These are phyloP conservation scores for Linnaemya tessellans DNA, from an alignment of 2,888 invertebrate species.

Conservation along the genomic window DNA sequence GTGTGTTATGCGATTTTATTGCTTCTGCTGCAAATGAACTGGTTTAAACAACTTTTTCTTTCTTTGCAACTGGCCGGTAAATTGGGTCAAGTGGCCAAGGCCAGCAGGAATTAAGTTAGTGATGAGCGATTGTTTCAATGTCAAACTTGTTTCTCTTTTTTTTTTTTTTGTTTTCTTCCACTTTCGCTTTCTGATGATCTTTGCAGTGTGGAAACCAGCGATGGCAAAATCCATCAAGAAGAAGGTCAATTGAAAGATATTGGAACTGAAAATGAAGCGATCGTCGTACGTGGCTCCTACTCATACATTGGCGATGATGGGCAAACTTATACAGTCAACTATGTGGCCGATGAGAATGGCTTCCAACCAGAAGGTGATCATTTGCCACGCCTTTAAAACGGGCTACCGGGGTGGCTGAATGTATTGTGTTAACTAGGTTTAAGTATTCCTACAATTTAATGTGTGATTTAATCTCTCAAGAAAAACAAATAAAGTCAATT, in stretches of 20 bases:
- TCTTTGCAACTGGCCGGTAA: conserved; percentile 30
- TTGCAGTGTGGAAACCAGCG: conserved; percentile 87
- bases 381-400: conserved; percentile 78
- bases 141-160: conserved; percentile 49
- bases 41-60: conserved; percentile 34
- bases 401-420: conserved; percentile 35
- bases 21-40: background rate
- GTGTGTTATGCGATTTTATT: background rate
- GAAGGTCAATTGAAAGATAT: conserved; percentile 86
- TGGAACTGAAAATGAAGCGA: conserved; percentile 86
- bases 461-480: background rate
- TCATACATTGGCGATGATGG: conserved; percentile 86
- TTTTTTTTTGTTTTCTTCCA: conserved; percentile 4
- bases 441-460: conserved; percentile 66
- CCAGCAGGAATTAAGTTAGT: conserved; percentile 47
- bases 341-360: conserved; percentile 82
- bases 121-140: conserved; percentile 53
- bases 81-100: conserved; percentile 73
- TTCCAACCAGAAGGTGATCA: conserved; percentile 83
- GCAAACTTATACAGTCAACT: conserved; percentile 84
- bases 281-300: conserved; percentile 86
- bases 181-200: conserved; percentile 48
- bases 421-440: conserved; percentile 79
- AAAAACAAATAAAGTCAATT: conserved; percentile 51
- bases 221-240: conserved; percentile 86